Base-by-base conservation (phyloP, 1,140 invertebrate genomes). In the Drosophila quadrilineata region DNA sequence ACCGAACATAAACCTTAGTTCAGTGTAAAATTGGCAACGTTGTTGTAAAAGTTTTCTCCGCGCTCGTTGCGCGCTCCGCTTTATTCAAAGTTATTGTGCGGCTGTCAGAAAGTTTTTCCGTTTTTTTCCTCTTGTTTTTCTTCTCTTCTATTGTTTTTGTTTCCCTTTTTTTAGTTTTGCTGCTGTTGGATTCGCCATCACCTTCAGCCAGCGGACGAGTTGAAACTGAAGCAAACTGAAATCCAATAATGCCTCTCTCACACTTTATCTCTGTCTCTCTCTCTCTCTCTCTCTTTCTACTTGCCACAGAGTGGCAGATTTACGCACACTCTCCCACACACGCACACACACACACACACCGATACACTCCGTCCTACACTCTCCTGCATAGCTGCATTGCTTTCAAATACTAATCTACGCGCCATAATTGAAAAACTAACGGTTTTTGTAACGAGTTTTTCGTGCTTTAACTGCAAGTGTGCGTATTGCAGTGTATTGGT, bases 351-450 rank as follows among this genome's bases (percentile, higher is more conserved):
- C 17, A 29, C 40, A 24, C 17, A 22, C 31, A 10, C 38, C 40
- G 14, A 60, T 24, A 62, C 33, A 17, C 35, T 58, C 49, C 2
- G 6, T 10, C 12, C 8, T n/a, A 45, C 12, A 56, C 21, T 21
- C 19, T 22, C 38, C 17, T 36, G 31, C 21, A 10, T 35, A 41
- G 22, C 35, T 49, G 58, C 69, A 73, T 54, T 64, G 72, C 77
- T 84, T 77, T 82, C 79, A 79, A 85, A 85, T 85, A 85, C 79
- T 85, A 85, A 85, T 85, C 79, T 85, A 79, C 63, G 79, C 74
- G 71, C 79, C 69, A 85, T 85, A 85, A 85, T 85, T 85, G 79
- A 85, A 85, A 85, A 75, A 79, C 74, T 79, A 79, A 85, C 79
- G 63, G 60, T 85, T 79, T 85, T 77, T 75, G 70, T 86, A 86